Evolutionary conservation across 2,113 vertebrate species (phyloP).

Genomic region (Gnathonemus longibarbis): DNA sequence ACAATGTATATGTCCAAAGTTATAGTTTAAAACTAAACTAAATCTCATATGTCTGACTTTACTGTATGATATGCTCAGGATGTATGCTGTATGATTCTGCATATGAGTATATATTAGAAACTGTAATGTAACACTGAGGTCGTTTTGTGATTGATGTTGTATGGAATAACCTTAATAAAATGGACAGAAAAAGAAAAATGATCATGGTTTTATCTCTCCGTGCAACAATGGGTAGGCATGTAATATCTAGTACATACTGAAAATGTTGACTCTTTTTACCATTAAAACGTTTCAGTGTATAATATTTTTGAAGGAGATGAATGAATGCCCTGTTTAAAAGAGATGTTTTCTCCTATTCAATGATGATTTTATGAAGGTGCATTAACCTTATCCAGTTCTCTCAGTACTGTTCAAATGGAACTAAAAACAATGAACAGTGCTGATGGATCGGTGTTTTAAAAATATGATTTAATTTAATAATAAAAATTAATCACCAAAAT

Average conservation of each 20-base stretch:
- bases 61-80: background rate
- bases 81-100: background rate
- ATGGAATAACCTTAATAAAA: background rate
- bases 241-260: background rate
- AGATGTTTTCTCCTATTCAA: background rate
- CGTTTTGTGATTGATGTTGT: slow-evolving; percentile 3
- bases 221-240: background rate
- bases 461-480: background rate
- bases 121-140: background rate
- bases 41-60: background rate
- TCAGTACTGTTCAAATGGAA: background rate
- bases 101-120: background rate
- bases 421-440: background rate
- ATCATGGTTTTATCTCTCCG: background rate
- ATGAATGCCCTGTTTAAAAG: background rate
- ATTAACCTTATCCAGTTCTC: background rate
- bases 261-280: background rate
- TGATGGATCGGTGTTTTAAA: background rate
- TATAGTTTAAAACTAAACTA: background rate
- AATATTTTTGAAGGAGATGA: background rate
- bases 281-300: background rate
- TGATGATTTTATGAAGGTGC: background rate
- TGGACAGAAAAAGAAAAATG: slow-evolving; percentile 12
- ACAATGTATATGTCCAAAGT: background rate
- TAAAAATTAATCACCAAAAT: background rate